Base-by-base conservation (phyloP, 2,113 vertebrate species). In the Otocyon megalotis region DNA sequence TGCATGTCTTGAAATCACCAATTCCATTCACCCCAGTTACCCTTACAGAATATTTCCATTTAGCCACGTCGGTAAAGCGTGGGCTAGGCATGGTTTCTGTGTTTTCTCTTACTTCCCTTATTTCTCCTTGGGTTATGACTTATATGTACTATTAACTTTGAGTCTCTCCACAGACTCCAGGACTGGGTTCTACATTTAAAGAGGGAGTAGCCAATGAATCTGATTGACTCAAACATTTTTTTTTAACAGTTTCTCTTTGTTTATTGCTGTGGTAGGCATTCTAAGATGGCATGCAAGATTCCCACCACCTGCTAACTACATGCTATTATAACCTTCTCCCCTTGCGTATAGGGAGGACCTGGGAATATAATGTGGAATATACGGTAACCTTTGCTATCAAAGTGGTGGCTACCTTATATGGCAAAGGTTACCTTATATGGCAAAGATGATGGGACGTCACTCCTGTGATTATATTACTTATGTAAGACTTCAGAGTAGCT, bases 1-100 rank as follows among this genome's bases (percentile, higher is more conserved):
- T 67, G 58, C 28, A 2, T 90, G 77, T 67, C 71, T 60, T 97
- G 65, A 95, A 90, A 88, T 63, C 60, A 79, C n/a, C 89, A 92
- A 22, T 89, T 71, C 35, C 48, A 50, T 79, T 90, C 24, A 84
- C 8, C 14, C 4, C 14, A 53, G 26, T 79, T 69, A 96, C 26
- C n/a, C 30, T 79, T 79, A 37, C 56, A 81, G 77, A 84, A 67
- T 58, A 90, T 35, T 48, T 93, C 43, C 72, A 65, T 67, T 95
- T 85, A 96, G 17, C 63, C 19, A 56, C 50, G 26, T 69, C 56
- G 81, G 50, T 43, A 89, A 81, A 11, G 69, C 7, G 1, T 88
- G 19, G 4, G 32, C 43, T 54, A 83, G 85, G n/a, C 76, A 26
- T 32, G 9, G 85, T 22, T 90, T 82, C 43, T 90, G 6, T 74